Conservation (phyloP, 2,888 invertebrate species). For the Stenolophus ochropezus region DNA sequence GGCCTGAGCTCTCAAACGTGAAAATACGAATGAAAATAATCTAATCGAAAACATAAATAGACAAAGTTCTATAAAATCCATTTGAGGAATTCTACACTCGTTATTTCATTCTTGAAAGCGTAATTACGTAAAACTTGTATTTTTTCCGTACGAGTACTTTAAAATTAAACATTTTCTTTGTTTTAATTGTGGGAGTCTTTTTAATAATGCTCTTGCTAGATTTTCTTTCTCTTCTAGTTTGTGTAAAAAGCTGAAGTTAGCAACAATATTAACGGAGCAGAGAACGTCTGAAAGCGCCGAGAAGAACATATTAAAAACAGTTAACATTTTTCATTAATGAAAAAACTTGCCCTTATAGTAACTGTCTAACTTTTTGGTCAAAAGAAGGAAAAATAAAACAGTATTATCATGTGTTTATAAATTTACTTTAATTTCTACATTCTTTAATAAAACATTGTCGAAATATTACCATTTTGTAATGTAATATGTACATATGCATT, state of each 20-base stretch:
- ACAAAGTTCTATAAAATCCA: neutral
- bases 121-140: neutral
- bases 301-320: conserved; percentile 20
- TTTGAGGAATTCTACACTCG: neutral
- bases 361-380: neutral
- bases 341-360: neutral
- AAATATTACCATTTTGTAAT: too few species aligned
- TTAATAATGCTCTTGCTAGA: conserved; percentile 1
- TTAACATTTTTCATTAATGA: conserved; percentile 37
- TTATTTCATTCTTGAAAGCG: neutral
- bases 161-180: neutral
- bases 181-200: neutral
- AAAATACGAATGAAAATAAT: too few species aligned
- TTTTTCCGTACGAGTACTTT: neutral
- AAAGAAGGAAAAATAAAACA: neutral
- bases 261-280: conserved; percentile 22
- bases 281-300: neutral
- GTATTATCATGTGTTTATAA: too few species aligned
- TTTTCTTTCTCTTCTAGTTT: neutral
- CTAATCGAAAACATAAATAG: too few species aligned
- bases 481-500: too few species aligned
- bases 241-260: conserved; percentile 13
- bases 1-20: too few species aligned
- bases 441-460: too few species aligned
- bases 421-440: too few species aligned